Base-by-base conservation (phyloP, 2,888 invertebrate genomes). In the Endomychus coccineus region DNA sequence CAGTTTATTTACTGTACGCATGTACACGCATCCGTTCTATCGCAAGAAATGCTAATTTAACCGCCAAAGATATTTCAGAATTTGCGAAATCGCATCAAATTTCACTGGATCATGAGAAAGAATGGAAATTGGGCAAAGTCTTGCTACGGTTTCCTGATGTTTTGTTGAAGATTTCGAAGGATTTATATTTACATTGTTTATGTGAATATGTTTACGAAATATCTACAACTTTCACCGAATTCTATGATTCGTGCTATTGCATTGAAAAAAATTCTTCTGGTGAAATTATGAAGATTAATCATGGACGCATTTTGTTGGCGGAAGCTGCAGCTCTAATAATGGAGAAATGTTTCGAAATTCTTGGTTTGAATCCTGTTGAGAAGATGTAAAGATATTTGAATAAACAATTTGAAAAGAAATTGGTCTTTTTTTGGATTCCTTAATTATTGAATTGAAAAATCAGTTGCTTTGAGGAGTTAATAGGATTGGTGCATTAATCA, bases 211-310 rank as follows among this genome's bases (percentile, higher is more conserved):
- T 96, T 44, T 99, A 94, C 67, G 95, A 97, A 57, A 77, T 97
- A 36, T 80, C 89, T n/a, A 81, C 87, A 3, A 75, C 80, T 2
- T 98, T 97, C 61, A 83, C 90, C 0, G 98, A 99, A 62, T 98
- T 99, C 67, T 98, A 99, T 66, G 95, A 96, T 60, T 80, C 74
- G 53, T 99, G 98, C 66, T 98, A 97, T 60, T 97, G 97, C 61
- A 82, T 99, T 32, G 92, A 96, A 62, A 95, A 91, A 62, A 84
- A 95, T 64, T 73, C 78, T 22, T 64, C 64, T 59, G 92, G 92
- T 0, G 78, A 84, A 58, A 79, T 91, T 49, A 65, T 83, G 1
- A 84, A 83, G 57, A 78, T 97, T 5, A 82, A 92, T 62, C 79
- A 81, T 62, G 83, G 85, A 42, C 78, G 98, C 42, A 76, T 99